phyloP scores from a whole-genome alignment of 1,140 invertebrate genomes.

The Lepidurus arcticus region DNA sequence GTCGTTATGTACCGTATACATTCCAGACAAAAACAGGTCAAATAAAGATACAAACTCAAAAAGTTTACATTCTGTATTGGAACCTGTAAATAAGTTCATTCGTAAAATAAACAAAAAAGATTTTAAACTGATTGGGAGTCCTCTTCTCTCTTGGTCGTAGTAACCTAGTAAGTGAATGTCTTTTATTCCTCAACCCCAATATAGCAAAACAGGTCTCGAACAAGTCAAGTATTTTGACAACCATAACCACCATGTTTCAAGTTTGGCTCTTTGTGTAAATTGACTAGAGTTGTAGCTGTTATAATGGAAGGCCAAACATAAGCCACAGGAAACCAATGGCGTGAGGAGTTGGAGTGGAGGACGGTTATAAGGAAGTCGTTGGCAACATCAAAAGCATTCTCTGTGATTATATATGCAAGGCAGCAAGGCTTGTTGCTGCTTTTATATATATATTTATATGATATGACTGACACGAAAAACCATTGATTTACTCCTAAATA shows the following conservation, averaged over 20 bases:
- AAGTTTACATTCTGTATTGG: no score
- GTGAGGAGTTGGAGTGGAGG: neutral
- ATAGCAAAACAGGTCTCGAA: neutral
- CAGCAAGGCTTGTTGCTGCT: neutral
- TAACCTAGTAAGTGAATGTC: neutral
- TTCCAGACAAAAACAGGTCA: no score
- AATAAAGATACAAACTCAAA: no score
- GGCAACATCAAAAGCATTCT: slow-evolving; percentile 22
- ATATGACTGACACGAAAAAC: slow-evolving; percentile 8
- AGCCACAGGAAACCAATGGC: neutral
- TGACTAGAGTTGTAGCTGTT: neutral
- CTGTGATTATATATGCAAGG: neutral
- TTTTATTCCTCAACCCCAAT: neutral
- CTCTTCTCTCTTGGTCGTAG: neutral
- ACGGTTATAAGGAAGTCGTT: neutral
- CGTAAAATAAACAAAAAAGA: no score
- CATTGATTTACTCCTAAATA: neutral
- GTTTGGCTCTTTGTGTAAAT: neutral
- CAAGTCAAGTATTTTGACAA: neutral
- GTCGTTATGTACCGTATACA: no score
- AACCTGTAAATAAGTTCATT: no score
- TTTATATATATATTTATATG: neutral
- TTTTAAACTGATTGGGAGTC: no score
- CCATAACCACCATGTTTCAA: neutral
- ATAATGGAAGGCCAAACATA: neutral